Base-by-base conservation (phyloP, 2,888 invertebrate genomes). In the Nasonovia ribisnigri region DNA sequence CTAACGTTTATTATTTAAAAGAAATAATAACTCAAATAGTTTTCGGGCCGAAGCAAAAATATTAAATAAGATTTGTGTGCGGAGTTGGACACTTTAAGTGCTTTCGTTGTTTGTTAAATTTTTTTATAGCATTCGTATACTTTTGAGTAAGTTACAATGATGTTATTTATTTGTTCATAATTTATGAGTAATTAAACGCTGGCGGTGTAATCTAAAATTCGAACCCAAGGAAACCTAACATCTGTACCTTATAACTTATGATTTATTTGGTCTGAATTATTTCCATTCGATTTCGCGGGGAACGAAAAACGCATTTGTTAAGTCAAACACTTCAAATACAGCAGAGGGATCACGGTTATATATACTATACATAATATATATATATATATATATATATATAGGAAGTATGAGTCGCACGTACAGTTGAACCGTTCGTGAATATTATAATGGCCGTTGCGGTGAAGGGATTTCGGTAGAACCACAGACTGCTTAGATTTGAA, bases 71-170 rank as follows among this genome's bases (percentile, higher is more conserved):
- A 86, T 92, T 92, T 48, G 46, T 86, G 57, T 48, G 16, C 91
- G n/a, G 54, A 84, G 91, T 91, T 91, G 48, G 48, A 20, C 77
- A 90, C 77, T 90, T 46, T 90, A 90, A 90, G 90, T 46, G 90
- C 90, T 90, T 77, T 90, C 20, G 54, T 43, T n/a, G 60, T 86
- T 86, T 36, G 91, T 26, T 20, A 54, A 42, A 84, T 42, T 42
- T 42, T 77, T 54, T 84, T 46, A 57, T 43, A n/a, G 24, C n/a
- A 20, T n/a, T 46, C 60, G 20, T 48, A 46, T 24, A 46, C 6
- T 60, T 60, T 77, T 26, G 84, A 84, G 77, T 51, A 42, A 77
- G 90, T 84, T 84, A 26, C 57, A 51, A 46, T n/a, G 46, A 43
- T 20, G 54, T 67, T 42, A 91, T 91, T 91, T 86, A n/a, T 91